Percentiles rank a stretch among this genome's conserved stretches.
These are phyloP conservation scores for Cotesia glomerata DNA, from an alignment of 1,140 invertebrate species.

Conservation along the genomic window DNA sequence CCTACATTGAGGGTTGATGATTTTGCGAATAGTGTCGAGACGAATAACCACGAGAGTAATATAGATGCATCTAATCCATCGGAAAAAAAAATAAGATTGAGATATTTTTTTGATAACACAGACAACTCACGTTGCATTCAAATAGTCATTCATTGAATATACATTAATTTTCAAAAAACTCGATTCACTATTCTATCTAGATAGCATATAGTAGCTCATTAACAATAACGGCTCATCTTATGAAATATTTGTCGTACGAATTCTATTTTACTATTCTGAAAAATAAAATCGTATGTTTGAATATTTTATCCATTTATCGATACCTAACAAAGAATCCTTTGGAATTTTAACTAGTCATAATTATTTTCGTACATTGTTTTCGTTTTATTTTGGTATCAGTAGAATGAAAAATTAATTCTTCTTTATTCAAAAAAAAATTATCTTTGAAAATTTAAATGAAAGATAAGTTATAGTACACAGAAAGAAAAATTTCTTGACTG, in stretches of 20 bases:
- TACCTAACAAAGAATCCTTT: no score
- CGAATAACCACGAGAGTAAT: conserved; percentile 9
- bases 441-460: no score
- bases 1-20: conserved; percentile 18
- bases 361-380: no score
- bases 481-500: no score
- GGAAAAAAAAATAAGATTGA: conserved; percentile 1
- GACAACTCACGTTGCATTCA: conserved; percentile 40
- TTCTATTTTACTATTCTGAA: neutral
- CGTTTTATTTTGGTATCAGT: no score
- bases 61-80: conserved; percentile 13
- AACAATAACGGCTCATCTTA: neutral
- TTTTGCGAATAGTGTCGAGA: conserved; percentile 28
- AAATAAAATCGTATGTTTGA: no score
- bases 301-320: no score
- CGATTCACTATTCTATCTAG: conserved; percentile 9
- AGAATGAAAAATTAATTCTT: no score
- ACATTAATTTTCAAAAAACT: conserved; percentile 14
- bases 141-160: conserved; percentile 38
- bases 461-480: no score
- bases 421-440: no score
- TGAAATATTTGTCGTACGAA: neutral
- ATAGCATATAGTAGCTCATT: neutral
- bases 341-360: no score
- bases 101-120: conserved; percentile 2